These are phyloP conservation scores for Pterois miles DNA, from an alignment of 2,797 vertebrate genomes.

Conservation along the genomic window DNA sequence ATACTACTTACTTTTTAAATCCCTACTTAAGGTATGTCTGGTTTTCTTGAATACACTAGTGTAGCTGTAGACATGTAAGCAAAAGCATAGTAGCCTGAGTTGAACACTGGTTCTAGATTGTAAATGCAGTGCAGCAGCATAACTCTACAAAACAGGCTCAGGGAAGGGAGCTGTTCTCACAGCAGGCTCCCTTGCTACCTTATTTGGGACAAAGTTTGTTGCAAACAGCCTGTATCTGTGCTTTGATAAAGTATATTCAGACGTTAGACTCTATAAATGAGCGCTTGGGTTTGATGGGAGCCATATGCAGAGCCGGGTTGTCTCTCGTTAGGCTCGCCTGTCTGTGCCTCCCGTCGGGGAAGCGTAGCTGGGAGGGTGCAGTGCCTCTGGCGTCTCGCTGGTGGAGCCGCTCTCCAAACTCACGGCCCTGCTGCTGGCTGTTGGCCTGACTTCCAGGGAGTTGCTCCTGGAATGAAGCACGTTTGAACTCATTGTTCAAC, in stretches of 20 bases:
- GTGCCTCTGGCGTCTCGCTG: constrained; percentile 78
- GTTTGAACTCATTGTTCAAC: constrained; percentile 83
- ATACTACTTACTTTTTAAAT: constrained; percentile 49
- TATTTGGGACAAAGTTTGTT: constrained; percentile 52
- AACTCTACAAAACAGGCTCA: constrained; percentile 73
- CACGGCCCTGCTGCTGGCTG: constrained; percentile 79
- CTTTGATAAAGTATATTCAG: constrained; percentile 69
- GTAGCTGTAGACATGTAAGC: constrained; percentile 72
- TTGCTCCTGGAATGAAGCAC: constrained; percentile 79
- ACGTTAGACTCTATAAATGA: constrained; percentile 98
- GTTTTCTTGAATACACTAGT: constrained; percentile 65
- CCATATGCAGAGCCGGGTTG: constrained; percentile 84
- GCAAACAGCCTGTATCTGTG: constrained; percentile 58
- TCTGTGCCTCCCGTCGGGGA: constrained; percentile 81
- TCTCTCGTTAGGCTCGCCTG: constrained; percentile 86
- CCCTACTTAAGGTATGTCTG: constrained; percentile 69
- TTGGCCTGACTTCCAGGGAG: constrained; percentile 80
- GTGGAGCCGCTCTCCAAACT: constrained; percentile 79
- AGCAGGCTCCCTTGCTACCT: constrained; percentile 66
- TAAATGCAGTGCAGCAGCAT: constrained; percentile 74
- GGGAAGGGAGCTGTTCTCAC: constrained; percentile 50
- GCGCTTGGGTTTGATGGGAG: constrained; percentile 93
- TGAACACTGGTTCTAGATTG: constrained; percentile 76
- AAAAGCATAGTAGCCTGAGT: constrained; percentile 75
- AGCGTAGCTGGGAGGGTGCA: constrained; percentile 78